Evolutionary conservation across 2,797 vertebrate species (phyloP).

Genomic region (Mycteria americana): DNA sequence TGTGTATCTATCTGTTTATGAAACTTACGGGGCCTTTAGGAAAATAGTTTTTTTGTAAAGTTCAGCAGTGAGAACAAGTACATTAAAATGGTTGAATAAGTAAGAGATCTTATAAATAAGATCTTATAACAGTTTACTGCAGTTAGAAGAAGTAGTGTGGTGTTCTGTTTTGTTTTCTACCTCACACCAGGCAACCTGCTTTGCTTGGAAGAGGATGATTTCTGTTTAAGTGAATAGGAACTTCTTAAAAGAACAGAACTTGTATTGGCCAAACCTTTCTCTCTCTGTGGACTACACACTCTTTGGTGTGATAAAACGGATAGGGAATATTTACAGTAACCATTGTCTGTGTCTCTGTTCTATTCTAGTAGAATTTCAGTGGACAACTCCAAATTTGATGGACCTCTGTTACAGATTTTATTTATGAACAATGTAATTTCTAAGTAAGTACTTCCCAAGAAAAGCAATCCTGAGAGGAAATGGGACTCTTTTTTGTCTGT

Average conservation of each 20-base stretch:
- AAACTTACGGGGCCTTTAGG: not conserved
- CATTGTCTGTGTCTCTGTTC: not conserved
- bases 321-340: not conserved
- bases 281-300: too few relatives aligned
- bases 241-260: not conserved
- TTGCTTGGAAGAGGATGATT: not conserved
- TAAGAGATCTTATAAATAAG: not conserved
- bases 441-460: conserved; percentile 83
- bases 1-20: not conserved
- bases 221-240: not conserved
- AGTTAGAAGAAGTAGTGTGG: not conserved
- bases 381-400: conserved; percentile 84
- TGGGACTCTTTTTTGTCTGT: not conserved
- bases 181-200: not conserved
- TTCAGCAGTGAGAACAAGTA: not conserved
- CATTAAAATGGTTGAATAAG: not conserved
- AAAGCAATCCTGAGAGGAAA: not conserved
- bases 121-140: not conserved
- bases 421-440: conserved; percentile 93
- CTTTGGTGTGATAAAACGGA: not conserved
- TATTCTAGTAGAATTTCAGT: conserved; percentile 84
- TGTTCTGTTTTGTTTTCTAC: not conserved
- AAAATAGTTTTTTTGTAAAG: not conserved
- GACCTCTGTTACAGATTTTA: conserved; percentile 91
- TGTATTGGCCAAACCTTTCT: not conserved